Conservation (phyloP, 2,888 invertebrate genomes). For the Sphinx pinastri region DNA sequence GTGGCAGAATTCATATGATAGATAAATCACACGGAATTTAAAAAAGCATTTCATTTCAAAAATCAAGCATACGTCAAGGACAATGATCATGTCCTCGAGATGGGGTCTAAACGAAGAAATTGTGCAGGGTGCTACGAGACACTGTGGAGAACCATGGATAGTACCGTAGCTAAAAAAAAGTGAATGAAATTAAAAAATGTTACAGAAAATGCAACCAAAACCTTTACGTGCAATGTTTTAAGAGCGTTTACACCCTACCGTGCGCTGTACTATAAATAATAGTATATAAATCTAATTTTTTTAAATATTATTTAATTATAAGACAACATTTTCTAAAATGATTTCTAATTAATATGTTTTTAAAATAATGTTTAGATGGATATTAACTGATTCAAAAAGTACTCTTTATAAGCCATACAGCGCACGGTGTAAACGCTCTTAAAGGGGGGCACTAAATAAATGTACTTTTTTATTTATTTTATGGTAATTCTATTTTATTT, state of each 20-base stretch:
- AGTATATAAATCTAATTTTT: no score
- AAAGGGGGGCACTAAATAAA: not conserved
- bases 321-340: no score
- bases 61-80: slow-evolving; percentile 12
- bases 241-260: no score
- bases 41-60: not conserved
- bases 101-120: slow-evolving; percentile 43
- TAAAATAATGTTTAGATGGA: no score
- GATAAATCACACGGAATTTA: not conserved
- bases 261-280: no score
- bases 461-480: not conserved
- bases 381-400: no score
- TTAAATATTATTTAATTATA: no score
- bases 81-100: slow-evolving; percentile 42
- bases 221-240: not conserved
- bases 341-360: no score
- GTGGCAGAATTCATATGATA: not conserved
- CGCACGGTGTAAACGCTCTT: no score
- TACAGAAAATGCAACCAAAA: not conserved
- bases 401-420: no score
- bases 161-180: slow-evolving; percentile 9
- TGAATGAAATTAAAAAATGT: not conserved
- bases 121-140: slow-evolving; percentile 46
- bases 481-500: not conserved
- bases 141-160: slow-evolving; percentile 39